Evolutionary conservation across 2,888 invertebrate genomes (phyloP), one percentile per base, ranked within the genome.

Genomic region (Mechanitis mazaeus): DNA sequence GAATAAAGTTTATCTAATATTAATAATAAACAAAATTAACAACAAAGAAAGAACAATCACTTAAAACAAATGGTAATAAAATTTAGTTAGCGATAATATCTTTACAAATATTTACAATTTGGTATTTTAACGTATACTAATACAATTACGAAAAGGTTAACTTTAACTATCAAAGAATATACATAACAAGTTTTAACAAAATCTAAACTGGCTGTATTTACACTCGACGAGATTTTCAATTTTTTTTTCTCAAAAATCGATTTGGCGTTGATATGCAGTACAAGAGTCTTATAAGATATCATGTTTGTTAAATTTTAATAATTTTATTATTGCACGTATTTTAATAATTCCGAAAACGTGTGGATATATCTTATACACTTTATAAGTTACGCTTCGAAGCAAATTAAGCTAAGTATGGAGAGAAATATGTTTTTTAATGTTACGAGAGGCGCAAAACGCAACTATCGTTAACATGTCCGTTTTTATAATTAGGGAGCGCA

Each of bases 71-170:
- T 90, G 89, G 89, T 89, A 90, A 89, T 89, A 89, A 85, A 85
- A 84, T 87, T 85, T 88, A 86, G 81, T 85, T 84, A 77, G 76
- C 83, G 83, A 84, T 89, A 89, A 90, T 90, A 90, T 88, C 88
- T 89, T 87, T 89, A 89, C 89, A 88, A 77, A 72, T 88, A 89
- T 90, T 85, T 89, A 89, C 89, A 90, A 83, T 88, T 87, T 89
- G 88, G 88, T 89, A 86, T 81, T 83, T 85, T 83, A 88, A 88
- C 87, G 84, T 87, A 88, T 85, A 85, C 85, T 87, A 85, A 83
- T 85, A 86, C 83, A 80, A 81, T 81, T 81, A 85, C 73, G 78
- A 84, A 81, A 70, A 74, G 77, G 78, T 84, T 83, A 83, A 81
- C 78, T 79, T 74, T 80, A 82, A 72, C 73, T 75, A 75, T 67